These are phyloP conservation scores for Scaptomyza polygonia DNA, from an alignment of 2,888 invertebrate genomes.

Conservation along the genomic window DNA sequence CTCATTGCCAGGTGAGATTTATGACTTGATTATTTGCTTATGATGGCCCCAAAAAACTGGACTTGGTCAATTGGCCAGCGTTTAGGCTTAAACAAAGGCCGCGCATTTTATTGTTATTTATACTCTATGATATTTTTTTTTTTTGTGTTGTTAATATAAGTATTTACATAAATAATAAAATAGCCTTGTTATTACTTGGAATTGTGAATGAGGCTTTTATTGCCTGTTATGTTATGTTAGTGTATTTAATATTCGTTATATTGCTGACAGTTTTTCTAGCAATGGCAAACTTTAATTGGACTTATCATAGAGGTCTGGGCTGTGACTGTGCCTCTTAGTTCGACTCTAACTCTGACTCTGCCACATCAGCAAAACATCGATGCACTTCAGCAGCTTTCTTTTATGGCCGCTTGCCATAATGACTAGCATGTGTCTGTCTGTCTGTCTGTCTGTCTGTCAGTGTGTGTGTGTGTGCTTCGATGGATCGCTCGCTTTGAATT, in stretches of 20 bases:
- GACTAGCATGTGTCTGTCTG: slow-evolving; percentile 57
- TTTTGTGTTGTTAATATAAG: too few relatives aligned
- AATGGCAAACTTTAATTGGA: slow-evolving; percentile 77
- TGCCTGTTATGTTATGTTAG: slow-evolving; percentile 11
- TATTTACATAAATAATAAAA: too few relatives aligned
- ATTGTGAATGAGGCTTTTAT: too few relatives aligned
- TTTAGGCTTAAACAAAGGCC: slow-evolving; percentile 49
- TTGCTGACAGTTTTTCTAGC: slow-evolving; percentile 14
- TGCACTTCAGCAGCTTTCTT: slow-evolving; percentile 72
- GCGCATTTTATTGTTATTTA: slow-evolving; percentile 39
- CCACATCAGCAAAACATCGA: slow-evolving; percentile 36
- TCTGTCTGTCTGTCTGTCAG: slow-evolving; percentile 48
- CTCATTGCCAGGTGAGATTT: slow-evolving; percentile 73
- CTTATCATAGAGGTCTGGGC: slow-evolving; percentile 66
- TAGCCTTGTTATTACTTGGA: too few relatives aligned
- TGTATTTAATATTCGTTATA: slow-evolving; percentile 37
- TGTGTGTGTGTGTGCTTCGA: too few relatives aligned
- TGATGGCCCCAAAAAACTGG: slow-evolving; percentile 54
- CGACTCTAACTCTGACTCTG: slow-evolving; percentile 13
- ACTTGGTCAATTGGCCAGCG: slow-evolving; percentile 51
- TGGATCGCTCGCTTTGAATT: slow-evolving; percentile 67
- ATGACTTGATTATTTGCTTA: slow-evolving; percentile 77
- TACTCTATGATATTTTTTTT: slow-evolving; percentile 11
- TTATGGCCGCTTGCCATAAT: slow-evolving; percentile 72
- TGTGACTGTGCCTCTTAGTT: slow-evolving; percentile 32